phyloP scores from a whole-genome alignment of 2,113 vertebrate genomes.

The Athene cunicularia region DNA sequence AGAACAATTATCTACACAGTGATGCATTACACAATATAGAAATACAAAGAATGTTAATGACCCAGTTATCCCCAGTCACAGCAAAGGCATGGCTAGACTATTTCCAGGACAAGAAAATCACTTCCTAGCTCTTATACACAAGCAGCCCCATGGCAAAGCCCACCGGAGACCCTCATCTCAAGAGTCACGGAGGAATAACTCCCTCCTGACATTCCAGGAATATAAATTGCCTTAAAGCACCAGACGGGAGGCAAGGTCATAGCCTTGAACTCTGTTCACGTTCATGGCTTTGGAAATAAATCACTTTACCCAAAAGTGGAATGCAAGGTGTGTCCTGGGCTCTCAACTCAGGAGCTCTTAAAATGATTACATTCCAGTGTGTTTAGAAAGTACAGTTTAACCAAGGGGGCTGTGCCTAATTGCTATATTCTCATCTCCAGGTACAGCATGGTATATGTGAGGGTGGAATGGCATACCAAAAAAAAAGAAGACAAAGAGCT shows the following conservation, averaged over 20 bases:
- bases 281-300: conserved; percentile 58
- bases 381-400: conserved; percentile 58
- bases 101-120: conserved; percentile 37
- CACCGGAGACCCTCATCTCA: neutral
- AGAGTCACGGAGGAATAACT: neutral
- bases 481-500: conserved; percentile 37
- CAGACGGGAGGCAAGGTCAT: neutral
- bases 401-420: conserved; percentile 49
- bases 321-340: conserved; percentile 55
- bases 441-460: conserved; percentile 16
- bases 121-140: neutral
- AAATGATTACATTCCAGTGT: conserved; percentile 57
- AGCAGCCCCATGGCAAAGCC: neutral
- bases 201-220: neutral
- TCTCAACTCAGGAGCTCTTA: conserved; percentile 5
- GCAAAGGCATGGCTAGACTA: conserved; percentile 30
- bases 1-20: conserved; percentile 28
- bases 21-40: neutral
- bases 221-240: conserved; percentile 43
- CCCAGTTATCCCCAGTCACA: neutral
- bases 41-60: conserved; percentile 19
- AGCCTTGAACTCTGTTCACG: conserved; percentile 43
- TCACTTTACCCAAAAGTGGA: conserved; percentile 44
- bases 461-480: neutral
- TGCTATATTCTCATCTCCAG: conserved; percentile 43